phyloP scores from a whole-genome alignment of 2,888 invertebrate genomes.

The Acleris cristana region DNA sequence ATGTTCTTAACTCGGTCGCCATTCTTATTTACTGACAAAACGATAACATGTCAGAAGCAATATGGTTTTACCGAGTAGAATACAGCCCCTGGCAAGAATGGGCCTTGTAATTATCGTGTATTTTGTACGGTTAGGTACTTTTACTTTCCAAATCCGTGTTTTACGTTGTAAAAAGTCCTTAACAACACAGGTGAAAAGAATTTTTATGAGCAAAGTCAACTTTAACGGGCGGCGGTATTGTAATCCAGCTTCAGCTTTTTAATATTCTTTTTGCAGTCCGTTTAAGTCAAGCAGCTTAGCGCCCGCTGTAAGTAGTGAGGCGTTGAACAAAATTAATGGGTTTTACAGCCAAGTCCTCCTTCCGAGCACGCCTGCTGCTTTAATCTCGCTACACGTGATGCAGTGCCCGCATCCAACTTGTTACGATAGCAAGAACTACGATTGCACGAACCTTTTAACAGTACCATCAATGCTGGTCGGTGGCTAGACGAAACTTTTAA shows the following conservation, averaged over 20 bases:
- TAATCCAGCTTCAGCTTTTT: conserved; percentile 55
- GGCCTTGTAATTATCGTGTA: no score
- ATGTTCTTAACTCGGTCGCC: no score
- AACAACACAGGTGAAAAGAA: neutral
- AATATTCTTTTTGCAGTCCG: conserved; percentile 61
- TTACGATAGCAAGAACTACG: conserved; percentile 14
- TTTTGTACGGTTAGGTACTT: no score
- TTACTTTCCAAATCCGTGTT: no score
- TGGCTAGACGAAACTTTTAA: neutral
- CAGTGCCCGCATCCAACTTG: conserved; percentile 45
- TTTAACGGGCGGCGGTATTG: conserved; percentile 48
- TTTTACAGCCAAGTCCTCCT: conserved; percentile 51
- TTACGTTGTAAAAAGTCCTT: no score
- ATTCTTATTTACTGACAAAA: no score
- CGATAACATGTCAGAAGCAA: no score
- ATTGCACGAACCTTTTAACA: conserved; percentile 13
- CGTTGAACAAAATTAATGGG: conserved; percentile 72
- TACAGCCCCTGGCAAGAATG: no score
- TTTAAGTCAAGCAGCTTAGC: conserved; percentile 56
- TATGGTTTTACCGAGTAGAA: no score
- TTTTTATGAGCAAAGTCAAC: conserved; percentile 47
- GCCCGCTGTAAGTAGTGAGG: conserved; percentile 62
- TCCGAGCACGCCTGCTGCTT: conserved; percentile 56
- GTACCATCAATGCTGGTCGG: neutral
- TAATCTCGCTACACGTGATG: conserved; percentile 62